Evolutionary conservation across 37 sponge, comb jelly and placozoan genomes (phyloP).

Genomic region (Oscarella lobularis): DNA sequence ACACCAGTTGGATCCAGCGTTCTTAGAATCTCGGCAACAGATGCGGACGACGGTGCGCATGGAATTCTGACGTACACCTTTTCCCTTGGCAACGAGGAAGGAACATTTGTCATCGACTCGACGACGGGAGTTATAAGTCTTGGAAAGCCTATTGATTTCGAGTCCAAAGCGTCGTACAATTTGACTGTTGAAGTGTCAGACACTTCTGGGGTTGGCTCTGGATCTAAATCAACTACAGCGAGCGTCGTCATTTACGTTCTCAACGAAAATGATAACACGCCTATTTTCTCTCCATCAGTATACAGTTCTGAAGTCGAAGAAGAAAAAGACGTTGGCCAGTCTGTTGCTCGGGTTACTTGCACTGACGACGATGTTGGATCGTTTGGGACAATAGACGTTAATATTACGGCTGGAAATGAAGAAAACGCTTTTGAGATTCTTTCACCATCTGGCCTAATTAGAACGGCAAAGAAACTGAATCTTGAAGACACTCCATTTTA

Average conservation of each 20-base stretch:
- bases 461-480: neutral
- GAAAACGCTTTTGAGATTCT: neutral
- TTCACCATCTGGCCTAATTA: neutral
- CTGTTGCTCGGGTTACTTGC: conserved; percentile 28
- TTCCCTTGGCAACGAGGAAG: conserved; percentile 19
- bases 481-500: neutral
- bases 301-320: conserved; percentile 21
- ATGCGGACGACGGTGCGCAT: conserved; percentile 35
- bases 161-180: conserved; percentile 13
- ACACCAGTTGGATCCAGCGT: conserved; percentile 18
- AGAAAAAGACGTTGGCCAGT: conserved; percentile 1
- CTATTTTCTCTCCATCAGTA: conserved; percentile 9
- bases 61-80: conserved; percentile 27
- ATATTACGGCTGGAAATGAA: neutral
- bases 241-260: neutral
- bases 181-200: conserved; percentile 40
- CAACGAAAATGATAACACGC: conserved; percentile 55
- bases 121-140: conserved; percentile 35
- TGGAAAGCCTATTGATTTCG: conserved; percentile 32
- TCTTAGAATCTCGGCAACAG: conserved; percentile 28
- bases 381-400: too few relatives aligned
- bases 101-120: conserved; percentile 28
- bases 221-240: neutral
- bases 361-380: conserved; percentile 35
- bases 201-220: neutral